A percentile compares a stretch with the other conserved stretches of the same genome.
Conservation (phyloP, 2,797 vertebrate species). For the Lycodopsis pacificus region DNA sequence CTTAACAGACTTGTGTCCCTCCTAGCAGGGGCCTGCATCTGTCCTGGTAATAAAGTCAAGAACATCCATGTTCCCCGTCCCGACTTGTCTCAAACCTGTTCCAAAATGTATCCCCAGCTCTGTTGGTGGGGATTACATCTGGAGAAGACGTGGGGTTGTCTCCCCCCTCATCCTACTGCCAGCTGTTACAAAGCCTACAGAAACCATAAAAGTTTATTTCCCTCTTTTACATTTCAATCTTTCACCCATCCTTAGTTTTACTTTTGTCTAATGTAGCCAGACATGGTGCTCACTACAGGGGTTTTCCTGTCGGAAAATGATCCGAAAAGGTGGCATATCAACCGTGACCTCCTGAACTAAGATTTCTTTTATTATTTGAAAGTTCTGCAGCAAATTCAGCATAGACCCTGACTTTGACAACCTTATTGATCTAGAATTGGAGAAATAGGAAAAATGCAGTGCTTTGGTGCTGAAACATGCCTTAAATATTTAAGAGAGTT, state of each 20-base stretch:
- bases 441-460: neutral
- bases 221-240: slow-evolving; percentile 61
- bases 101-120: slow-evolving; percentile 45
- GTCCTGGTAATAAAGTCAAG: slow-evolving; percentile 32
- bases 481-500: neutral
- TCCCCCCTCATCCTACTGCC: slow-evolving; percentile 26
- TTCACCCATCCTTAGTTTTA: slow-evolving; percentile 44
- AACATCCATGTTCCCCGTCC: slow-evolving; percentile 38
- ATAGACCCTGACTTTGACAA: neutral
- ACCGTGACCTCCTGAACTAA: neutral
- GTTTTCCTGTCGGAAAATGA: slow-evolving; percentile 12
- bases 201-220: slow-evolving; percentile 48
- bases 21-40: slow-evolving; percentile 18
- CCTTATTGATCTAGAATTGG: neutral
- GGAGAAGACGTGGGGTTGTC: slow-evolving; percentile 34
- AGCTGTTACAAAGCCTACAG: slow-evolving; percentile 60
- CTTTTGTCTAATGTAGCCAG: slow-evolving; percentile 42
- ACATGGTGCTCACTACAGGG: slow-evolving; percentile 19
- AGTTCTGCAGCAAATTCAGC: neutral
- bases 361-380: slow-evolving; percentile 11
- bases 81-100: slow-evolving; percentile 28
- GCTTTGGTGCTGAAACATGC: neutral
- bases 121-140: slow-evolving; percentile 51
- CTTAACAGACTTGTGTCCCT: slow-evolving; percentile 3
- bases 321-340: slow-evolving; percentile 10